phyloP scores from a whole-genome alignment of 1,140 invertebrate species.

The Aphaenogaster rudis region DNA sequence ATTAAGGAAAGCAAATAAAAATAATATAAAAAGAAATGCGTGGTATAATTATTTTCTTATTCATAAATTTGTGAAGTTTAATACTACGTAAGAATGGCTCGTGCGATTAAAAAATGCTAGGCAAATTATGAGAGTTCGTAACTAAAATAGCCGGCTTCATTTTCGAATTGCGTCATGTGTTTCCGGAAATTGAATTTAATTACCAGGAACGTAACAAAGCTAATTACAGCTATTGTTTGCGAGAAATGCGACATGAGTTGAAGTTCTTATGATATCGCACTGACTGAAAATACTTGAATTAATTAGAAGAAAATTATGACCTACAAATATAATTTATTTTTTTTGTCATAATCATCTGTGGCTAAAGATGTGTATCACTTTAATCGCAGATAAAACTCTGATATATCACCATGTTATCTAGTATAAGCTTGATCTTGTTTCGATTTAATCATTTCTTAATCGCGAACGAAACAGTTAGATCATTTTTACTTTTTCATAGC shows the following conservation, averaged over 20 bases:
- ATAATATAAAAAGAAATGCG: neutral
- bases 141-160: neutral
- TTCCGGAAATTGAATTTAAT: slow-evolving; percentile 44
- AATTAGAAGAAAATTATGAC: neutral
- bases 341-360: neutral
- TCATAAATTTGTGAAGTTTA: neutral
- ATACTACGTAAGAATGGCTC: neutral
- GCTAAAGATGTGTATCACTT: neutral
- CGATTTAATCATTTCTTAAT: neutral
- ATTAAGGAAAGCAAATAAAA: neutral
- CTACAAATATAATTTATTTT: neutral
- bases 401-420: neutral
- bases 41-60: neutral
- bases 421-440: neutral
- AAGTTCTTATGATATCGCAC: neutral
- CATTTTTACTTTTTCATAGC: neutral
- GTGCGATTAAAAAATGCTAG: neutral
- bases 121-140: neutral
- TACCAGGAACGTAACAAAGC: neutral
- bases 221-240: slow-evolving; percentile 17
- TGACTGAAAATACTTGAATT: neutral
- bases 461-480: neutral
- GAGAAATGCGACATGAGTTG: neutral
- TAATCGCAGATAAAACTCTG: neutral
- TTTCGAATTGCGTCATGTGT: neutral